Base-by-base conservation (phyloP, 2,797 vertebrate genomes). In the Gymnocypris eckloni region DNA sequence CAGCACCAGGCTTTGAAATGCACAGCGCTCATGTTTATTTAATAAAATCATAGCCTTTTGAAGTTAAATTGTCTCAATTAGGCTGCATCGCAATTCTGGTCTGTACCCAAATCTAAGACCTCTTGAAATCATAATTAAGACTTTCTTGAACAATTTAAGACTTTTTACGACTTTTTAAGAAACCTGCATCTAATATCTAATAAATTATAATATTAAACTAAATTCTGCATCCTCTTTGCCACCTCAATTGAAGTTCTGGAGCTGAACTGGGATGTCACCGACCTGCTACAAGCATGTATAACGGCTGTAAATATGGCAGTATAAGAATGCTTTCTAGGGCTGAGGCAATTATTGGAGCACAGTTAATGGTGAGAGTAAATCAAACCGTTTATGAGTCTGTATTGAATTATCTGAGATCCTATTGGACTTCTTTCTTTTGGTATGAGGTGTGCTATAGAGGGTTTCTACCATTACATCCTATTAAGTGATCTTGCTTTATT, bases 311-410 rank as follows among this genome's bases (percentile, higher is more conserved):
- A 64, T 52, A 52, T 45, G 15, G 18, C 43, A 43, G 54, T 9
- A 66, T 66, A 45, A 25, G 25, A 50, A 25, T 52, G 56, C 52
- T 28, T 20, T 50, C 52, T 41, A 9, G 64, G 52, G 18, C 79
- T 18, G 48, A 37, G 50, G 9, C 37, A n/a, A 79, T 79, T 73
- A 79, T 20, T 64, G 25, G 39, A n/a, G 54, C 48, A 11, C 43
- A 52, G 52, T 80, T 88, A 84, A 82, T 82, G 61, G 25, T 25
- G 48, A 67, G 43, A 59, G 7, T 52, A 72, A 70, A 78, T 71
- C 76, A 72, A 33, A 22, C 64, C 59, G 61, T 89, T 88, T 89
- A 85, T 69, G 66, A 50, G 16, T 66, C 41, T 50, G 16, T 75
- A 45, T 86, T 76, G 86, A 75, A 79, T 78, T 77, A 59, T 43